Base-by-base conservation (phyloP, 2,113 vertebrate genomes). In the Anguilla rostrata region DNA sequence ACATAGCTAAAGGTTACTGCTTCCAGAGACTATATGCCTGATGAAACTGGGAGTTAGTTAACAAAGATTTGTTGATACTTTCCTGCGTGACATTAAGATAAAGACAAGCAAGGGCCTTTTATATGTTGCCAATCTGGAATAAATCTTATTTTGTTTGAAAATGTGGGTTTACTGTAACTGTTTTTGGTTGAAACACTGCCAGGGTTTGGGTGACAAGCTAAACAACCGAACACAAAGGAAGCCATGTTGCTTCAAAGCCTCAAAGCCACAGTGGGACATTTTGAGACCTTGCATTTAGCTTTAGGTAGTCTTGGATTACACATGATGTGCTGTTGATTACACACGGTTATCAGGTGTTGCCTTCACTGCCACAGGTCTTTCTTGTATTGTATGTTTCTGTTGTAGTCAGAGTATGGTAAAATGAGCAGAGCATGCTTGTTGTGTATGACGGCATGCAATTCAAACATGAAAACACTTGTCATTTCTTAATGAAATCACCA, bases 1-100 rank as follows among this genome's bases (percentile, higher is more conserved):
- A 26, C 71, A 75, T n/a, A 75, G 71, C 29, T 34, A 34, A 75
- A 75, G 26, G 71, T 75, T 75, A 0, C 9, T 12, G 9, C n/a
- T n/a, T 22, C 26, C n/a, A 75, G 26, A 71, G n/a, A 75, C 26
- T 34, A 12, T 75, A n/a, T 12, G n/a, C 71, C n/a, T 22, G 71
- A n/a, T 75, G 26, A 75, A 75, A 75, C 71, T 29, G n/a, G n/a
- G 63, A 75, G 71, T 75, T 26, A 75, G 71, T n/a, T 9, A 75
- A 75, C 26, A 34, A 75, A 75, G 71, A 29, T 75, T 75, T 75
- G 71, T 75, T 75, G 71, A 75, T 75, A 75, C 34, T n/a, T 75
- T 75, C 71, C n/a, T 34, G n/a, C n/a, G 9, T 75, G 71, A 75
- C n/a, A 75, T 75, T 75, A 75, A 6, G 5, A 75, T 34, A 9